Evolutionary conservation across 1,140 invertebrate species (phyloP).

Genomic region (Brachionus plicatilis): DNA sequence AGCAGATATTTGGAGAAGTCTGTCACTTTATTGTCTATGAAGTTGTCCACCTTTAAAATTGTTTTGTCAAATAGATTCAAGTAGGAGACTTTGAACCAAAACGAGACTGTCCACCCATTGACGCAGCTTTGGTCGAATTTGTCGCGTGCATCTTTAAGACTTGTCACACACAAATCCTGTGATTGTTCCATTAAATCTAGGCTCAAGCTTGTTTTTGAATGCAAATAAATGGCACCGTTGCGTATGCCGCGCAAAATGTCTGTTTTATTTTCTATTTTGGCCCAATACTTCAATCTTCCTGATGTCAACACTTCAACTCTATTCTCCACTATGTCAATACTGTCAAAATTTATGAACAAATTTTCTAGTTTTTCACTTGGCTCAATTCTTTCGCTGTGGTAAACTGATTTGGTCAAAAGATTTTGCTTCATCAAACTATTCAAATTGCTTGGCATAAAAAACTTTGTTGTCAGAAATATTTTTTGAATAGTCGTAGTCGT

Average conservation of each 20-base stretch:
- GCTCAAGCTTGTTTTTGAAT: slow-evolving; percentile 3
- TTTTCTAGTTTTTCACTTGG: background rate
- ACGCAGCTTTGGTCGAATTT: background rate
- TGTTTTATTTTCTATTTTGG: slow-evolving; percentile 14
- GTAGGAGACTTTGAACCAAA: slow-evolving; percentile 32
- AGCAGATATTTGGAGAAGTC: slow-evolving; percentile 4
- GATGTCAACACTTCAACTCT: background rate
- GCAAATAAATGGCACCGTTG: slow-evolving; percentile 19
- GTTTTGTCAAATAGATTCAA: slow-evolving; percentile 39
- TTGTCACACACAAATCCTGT: slow-evolving; percentile 10
- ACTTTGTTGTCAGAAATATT: background rate
- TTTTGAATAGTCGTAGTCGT: background rate
- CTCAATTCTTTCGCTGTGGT: background rate
- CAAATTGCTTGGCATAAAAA: background rate
- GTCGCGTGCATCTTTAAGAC: background rate
- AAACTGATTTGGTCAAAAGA: background rate
- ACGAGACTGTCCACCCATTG: background rate
- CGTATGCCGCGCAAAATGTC: slow-evolving; percentile 26
- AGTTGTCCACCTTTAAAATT: slow-evolving; percentile 23
- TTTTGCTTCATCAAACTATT: background rate
- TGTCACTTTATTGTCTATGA: background rate
- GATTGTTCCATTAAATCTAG: background rate
- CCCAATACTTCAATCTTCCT: background rate
- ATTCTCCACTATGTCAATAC: background rate
- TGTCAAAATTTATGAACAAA: slow-evolving; percentile 23